These are phyloP conservation scores for Leptinotarsa undecemlineata DNA, from an alignment of 1,140 invertebrate species.

Conservation along the genomic window DNA sequence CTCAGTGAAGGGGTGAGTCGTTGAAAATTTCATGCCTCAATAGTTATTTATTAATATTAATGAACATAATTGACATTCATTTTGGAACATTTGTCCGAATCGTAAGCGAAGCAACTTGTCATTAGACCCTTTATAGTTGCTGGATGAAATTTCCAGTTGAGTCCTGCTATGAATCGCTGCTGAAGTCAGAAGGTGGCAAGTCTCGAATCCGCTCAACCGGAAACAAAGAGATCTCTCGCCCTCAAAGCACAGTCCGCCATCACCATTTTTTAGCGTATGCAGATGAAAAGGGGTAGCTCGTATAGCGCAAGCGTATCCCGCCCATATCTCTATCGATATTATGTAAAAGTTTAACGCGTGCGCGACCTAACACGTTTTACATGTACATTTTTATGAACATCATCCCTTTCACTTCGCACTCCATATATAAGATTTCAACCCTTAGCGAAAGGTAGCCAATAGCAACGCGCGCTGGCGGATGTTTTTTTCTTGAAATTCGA, in stretches of 20 bases:
- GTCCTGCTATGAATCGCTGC: no score
- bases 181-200: not conserved
- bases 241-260: conserved; percentile 14
- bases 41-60: no score
- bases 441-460: conserved; percentile 41
- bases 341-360: conserved; percentile 51
- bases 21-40: no score
- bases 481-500: conserved; percentile 40
- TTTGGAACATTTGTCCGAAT: no score
- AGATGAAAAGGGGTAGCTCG: conserved; percentile 51
- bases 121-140: no score
- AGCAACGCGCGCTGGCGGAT: conserved; percentile 38
- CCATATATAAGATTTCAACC: conserved; percentile 44
- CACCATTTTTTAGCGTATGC: conserved; percentile 43
- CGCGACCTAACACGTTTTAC: conserved; percentile 51
- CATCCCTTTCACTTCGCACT: conserved; percentile 43
- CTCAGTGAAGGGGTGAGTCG: no score
- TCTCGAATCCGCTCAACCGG: not conserved
- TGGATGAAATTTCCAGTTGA: no score
- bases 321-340: conserved; percentile 54
- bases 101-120: no score
- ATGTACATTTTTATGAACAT: conserved; percentile 52
- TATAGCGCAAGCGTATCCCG: conserved; percentile 51
- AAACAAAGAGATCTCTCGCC: not conserved
- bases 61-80: no score